Evolutionary conservation across 2,888 invertebrate species (phyloP).

Genomic region (Lepeophtheirus nordmannii): DNA sequence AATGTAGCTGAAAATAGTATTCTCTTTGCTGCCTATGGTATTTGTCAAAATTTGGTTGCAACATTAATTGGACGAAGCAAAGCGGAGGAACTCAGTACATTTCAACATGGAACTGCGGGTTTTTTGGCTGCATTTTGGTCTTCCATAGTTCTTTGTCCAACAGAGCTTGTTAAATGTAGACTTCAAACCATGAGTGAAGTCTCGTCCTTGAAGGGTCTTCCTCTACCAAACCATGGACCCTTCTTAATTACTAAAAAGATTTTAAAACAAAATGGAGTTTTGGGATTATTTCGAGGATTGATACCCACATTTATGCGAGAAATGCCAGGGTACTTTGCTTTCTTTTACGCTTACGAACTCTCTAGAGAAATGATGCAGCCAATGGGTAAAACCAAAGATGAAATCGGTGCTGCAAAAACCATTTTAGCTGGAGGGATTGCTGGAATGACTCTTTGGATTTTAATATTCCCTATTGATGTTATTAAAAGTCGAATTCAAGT

Average conservation of each 20-base stretch:
- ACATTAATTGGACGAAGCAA: slow-evolving; percentile 35
- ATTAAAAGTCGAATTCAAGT: slow-evolving; percentile 85
- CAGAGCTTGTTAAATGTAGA: slow-evolving; percentile 91
- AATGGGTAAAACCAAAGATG: slow-evolving; percentile 40
- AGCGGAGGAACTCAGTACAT: slow-evolving; percentile 49
- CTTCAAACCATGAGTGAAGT: slow-evolving; percentile 79
- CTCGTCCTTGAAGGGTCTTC: background rate
- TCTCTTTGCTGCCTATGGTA: slow-evolving; percentile 83
- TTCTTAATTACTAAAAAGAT: slow-evolving; percentile 55
- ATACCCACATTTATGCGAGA: slow-evolving; percentile 80
- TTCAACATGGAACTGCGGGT: slow-evolving; percentile 74
- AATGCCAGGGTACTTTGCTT: slow-evolving; percentile 98
- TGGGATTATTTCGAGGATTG: slow-evolving; percentile 71
- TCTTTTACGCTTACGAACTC: slow-evolving; percentile 93
- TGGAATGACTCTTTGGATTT: slow-evolving; percentile 74
- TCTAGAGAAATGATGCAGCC: slow-evolving; percentile 40
- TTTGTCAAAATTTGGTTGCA: slow-evolving; percentile 74
- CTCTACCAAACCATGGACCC: slow-evolving; percentile 41
- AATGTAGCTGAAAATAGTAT: slow-evolving; percentile 97
- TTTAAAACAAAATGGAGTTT: slow-evolving; percentile 52
- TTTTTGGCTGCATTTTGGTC: slow-evolving; percentile 92
- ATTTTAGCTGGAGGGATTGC: slow-evolving; percentile 80
- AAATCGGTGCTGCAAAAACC: slow-evolving; percentile 49
- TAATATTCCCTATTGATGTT: slow-evolving; percentile 89
- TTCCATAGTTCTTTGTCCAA: slow-evolving; percentile 85